Evolutionary conservation across 2,888 invertebrate species (phyloP), one percentile per base, ranked within the genome.

Genomic region (Gastracanthus pulcherrimus): DNA sequence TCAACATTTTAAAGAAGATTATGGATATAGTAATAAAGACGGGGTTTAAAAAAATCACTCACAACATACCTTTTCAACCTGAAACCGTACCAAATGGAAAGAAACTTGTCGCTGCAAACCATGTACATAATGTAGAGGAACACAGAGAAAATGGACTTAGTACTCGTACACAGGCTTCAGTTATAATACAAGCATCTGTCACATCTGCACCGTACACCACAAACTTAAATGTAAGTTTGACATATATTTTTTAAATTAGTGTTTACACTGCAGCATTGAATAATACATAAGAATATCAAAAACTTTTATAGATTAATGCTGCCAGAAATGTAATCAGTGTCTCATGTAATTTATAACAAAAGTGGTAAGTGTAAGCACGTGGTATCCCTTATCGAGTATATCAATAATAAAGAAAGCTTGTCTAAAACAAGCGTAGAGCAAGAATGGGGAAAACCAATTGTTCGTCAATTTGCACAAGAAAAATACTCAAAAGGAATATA

Each of bases 11-110:
- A n/a, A n/a, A n/a, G n/a, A n/a, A n/a, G 5, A 69, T 13, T 9
- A 83, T 83, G 83, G 76, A 84, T 41, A 81, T 82, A 34, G 82
- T 85, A 13, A 83, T 85, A 36, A 78, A 80, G 69, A 85, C 84
- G 29, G 84, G 84, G 19, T 83, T 85, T 69, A 60, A 80, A 67
- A 60, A 80, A 67, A 70, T 82, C 7, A 66, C 45, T 31, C 79
- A 80, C 36, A 36, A 72, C 9, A 79, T 84, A 13, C 26, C 19
- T 16, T 84, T 84, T 58, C 76, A 84, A 58, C 84, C 83, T 29
- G 60, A 77, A 48, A 82, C 82, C 36, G 26, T 76, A 26, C 64
- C 58, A 19, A 84, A 84, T 60, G 84, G 83, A 23, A 78, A 76
- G 82, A 23, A 38, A 11, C 31, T 85, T 4, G 80, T 80, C 9